phyloP scores from a whole-genome alignment of 1,140 invertebrate genomes.

The Diorhabda elongata region DNA sequence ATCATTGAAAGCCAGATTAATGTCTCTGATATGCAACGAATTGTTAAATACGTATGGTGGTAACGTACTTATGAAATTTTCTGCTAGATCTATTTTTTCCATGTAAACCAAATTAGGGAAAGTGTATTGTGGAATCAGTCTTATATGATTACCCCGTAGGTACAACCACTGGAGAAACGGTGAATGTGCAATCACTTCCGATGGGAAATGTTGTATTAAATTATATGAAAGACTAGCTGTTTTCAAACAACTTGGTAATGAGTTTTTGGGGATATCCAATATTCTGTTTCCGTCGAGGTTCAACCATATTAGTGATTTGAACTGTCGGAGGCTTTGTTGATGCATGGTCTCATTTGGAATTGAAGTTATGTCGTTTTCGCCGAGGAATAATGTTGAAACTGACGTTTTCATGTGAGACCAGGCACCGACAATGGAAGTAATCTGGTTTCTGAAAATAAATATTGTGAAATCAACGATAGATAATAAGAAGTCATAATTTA shows the following conservation, averaged over 20 bases:
- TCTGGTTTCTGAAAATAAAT: conserved; percentile 58
- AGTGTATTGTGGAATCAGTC: conserved; percentile 58
- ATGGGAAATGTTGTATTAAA: conserved; percentile 63
- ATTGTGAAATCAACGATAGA: background rate
- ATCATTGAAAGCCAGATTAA: conserved; percentile 77
- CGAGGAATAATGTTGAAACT: conserved; percentile 72
- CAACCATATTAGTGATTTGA: conserved; percentile 63
- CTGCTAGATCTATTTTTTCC: conserved; percentile 80
- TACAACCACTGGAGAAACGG: conserved; percentile 70
- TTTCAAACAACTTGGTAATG: conserved; percentile 62
- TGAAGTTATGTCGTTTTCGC: conserved; percentile 73
- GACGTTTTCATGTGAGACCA: conserved; percentile 73
- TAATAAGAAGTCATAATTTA: too few relatives aligned
- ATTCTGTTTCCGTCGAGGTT: conserved; percentile 73
- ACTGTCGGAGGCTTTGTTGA: conserved; percentile 52
- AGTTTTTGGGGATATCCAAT: conserved; percentile 54
- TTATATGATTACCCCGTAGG: conserved; percentile 73
- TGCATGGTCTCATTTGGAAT: conserved; percentile 46
- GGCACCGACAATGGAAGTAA: conserved; percentile 60
- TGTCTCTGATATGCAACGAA: conserved; percentile 69
- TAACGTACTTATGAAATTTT: conserved; percentile 67
- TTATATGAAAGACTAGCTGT: conserved; percentile 74
- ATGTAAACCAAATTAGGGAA: conserved; percentile 61
- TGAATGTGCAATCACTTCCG: conserved; percentile 57
- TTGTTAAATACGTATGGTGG: conserved; percentile 60